Evolutionary conservation across 1,140 invertebrate genomes (phyloP), one percentile per base, ranked within the genome.

Genomic region (Rhagoletis zephyria): DNA sequence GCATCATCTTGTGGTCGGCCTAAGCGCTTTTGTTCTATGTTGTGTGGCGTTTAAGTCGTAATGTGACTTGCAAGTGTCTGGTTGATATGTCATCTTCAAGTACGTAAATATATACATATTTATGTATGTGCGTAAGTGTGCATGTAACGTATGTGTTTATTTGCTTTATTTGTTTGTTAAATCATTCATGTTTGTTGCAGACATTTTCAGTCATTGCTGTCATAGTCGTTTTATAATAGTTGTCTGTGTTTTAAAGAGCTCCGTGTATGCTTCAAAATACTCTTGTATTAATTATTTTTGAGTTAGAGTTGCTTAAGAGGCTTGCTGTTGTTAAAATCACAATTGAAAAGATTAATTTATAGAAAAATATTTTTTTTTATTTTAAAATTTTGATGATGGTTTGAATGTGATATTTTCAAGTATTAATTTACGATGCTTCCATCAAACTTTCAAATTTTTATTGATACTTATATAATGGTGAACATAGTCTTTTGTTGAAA

Each of bases 91-190:
- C 51, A 10, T 56, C 51, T 56, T 56, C 51, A 56, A 56, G 51
- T 12, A 10, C 45, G n/a, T n/a, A 74, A 12, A 45, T 51, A 3
- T 48, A 51, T n/a, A n/a, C 70, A 51, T 3, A 81, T 56, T 30
- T 56, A 56, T 5, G 12, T 12, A 30, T 56, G 16, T n/a, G 45
- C 7, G 2, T 30, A 30, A 30, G 30, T 30, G 30, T 19, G 45
- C 30, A 30, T 81, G 48, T 89, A 89, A 89, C 88, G 81, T 90
- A 90, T 90, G 90, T 91, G 90, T 91, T 91, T 91, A 91, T 91
- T 90, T 91, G 90, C 90, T 91, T 89, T 90, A 90, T 89, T 91
- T 90, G 85, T 87, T 90, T 89, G 88, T 88, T 88, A 85, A 89
- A 88, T 87, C 87, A 87, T 87, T 74, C 87, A 86, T 86, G 85